A percentile compares a stretch with the other conserved stretches of the same genome.
These are phyloP conservation scores for Rhyzopertha dominica DNA, from an alignment of 1,140 invertebrate genomes.

Conservation along the genomic window DNA sequence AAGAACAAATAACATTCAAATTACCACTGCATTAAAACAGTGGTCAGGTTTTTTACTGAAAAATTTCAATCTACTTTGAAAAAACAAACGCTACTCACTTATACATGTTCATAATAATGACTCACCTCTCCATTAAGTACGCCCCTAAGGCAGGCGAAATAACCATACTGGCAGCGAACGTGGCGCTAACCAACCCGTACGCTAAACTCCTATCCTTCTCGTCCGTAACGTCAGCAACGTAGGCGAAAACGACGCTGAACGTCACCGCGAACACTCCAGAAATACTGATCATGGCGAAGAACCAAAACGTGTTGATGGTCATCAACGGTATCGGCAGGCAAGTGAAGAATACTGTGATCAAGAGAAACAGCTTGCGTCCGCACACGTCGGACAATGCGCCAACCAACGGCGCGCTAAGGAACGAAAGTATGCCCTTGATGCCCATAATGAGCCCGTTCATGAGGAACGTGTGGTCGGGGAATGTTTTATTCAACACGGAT, in stretches of 20 bases:
- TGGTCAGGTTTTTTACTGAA: too few species aligned
- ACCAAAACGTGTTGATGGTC: constrained; percentile 99
- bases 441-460: constrained; percentile 99
- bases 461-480: constrained; percentile 97
- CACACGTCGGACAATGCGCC: constrained; percentile 96
- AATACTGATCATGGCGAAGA: constrained; percentile 99
- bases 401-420: constrained; percentile 93
- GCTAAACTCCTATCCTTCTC: constrained; percentile 92
- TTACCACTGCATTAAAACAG: too few species aligned
- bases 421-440: constrained; percentile 89
- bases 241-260: constrained; percentile 98
- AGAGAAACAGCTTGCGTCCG: constrained; percentile 93
- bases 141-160: constrained; percentile 96
- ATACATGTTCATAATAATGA: too few species aligned
- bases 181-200: constrained; percentile 93
- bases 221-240: constrained; percentile 99
- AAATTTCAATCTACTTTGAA: too few species aligned
- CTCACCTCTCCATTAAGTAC: constrained; percentile 82
- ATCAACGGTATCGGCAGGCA: constrained; percentile 98
- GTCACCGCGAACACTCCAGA: constrained; percentile 98
- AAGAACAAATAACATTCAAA: too few species aligned
- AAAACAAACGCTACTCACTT: too few species aligned
- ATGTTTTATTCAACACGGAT: constrained; percentile 93
- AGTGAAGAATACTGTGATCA: constrained; percentile 98
- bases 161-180: constrained; percentile 96